Conservation (phyloP, 2,797 vertebrate species). For the Xyrichtys novacula region DNA sequence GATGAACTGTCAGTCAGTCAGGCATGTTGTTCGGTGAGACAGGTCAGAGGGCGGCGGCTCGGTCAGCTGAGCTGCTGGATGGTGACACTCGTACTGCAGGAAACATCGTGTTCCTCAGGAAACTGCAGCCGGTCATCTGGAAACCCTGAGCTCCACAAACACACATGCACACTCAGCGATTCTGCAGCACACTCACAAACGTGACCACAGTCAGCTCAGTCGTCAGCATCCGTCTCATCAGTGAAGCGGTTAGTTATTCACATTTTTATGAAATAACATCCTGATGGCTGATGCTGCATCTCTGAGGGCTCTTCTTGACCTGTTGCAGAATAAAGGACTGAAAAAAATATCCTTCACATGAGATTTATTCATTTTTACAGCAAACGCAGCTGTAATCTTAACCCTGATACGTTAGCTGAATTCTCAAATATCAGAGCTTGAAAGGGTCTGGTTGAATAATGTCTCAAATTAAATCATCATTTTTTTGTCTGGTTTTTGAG, state of each 20-base stretch:
- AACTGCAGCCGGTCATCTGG: conserved; percentile 29
- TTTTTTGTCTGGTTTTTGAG: too few species aligned
- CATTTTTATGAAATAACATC: background rate
- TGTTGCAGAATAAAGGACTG: too few species aligned
- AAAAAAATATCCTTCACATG: too few species aligned
- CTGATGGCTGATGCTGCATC: background rate
- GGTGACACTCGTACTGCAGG: conserved; percentile 23
- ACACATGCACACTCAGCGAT: conserved; percentile 47
- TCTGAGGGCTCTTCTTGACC: background rate
- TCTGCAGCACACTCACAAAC: conserved; percentile 11
- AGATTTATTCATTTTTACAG: too few species aligned
- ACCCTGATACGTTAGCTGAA: too few species aligned
- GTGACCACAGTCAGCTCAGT: background rate
- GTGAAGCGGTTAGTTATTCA: accelerated
- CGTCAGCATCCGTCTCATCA: background rate
- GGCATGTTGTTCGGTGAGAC: background rate
- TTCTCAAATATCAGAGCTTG: too few species aligned
- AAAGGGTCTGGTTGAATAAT: too few species aligned
- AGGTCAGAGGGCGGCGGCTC: background rate
- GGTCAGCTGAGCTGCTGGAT: conserved; percentile 63
- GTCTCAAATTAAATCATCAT: too few species aligned
- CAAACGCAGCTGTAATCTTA: too few species aligned
- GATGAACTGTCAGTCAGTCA: background rate
- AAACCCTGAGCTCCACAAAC: conserved; percentile 17
- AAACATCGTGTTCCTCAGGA: conserved; percentile 62